phyloP scores from a whole-genome alignment of 2,797 vertebrate genomes.

The Diglossa cyanea region DNA sequence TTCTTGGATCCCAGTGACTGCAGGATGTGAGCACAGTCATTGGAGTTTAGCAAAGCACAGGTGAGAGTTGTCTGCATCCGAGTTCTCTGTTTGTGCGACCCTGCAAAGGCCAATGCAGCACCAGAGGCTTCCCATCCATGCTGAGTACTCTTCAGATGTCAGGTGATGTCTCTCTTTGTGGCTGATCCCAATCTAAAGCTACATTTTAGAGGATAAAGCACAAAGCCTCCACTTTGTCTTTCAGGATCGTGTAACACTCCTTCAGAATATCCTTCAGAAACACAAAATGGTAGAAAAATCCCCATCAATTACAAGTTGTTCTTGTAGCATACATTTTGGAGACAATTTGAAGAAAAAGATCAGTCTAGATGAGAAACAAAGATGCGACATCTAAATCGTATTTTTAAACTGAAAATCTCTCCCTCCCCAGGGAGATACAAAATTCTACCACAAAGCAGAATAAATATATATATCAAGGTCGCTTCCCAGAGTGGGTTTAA shows the following conservation, averaged over 20 bases:
- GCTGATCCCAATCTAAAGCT: not conserved
- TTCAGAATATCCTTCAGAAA: not conserved
- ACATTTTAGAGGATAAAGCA: not conserved
- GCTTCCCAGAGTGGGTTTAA: not conserved
- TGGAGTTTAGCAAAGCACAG: not conserved
- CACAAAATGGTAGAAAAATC: not conserved
- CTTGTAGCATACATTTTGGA: not conserved
- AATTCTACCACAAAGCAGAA: not conserved
- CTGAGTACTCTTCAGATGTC: not conserved
- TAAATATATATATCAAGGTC: not conserved
- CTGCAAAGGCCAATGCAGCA: not conserved
- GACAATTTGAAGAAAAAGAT: not conserved
- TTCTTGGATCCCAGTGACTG: not conserved
- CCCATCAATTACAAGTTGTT: not conserved
- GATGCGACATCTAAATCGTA: not conserved
- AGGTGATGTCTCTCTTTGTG: not conserved
- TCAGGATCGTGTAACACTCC: not conserved
- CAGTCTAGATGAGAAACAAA: not conserved
- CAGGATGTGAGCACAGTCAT: accelerated
- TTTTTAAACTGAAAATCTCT: not conserved
- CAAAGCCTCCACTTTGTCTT: not conserved
- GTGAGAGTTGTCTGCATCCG: accelerated
- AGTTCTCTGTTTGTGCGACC: not conserved
- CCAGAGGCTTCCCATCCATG: not conserved
- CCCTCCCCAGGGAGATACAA: not conserved